Evolutionary conservation across 2,797 vertebrate genomes (phyloP).

Genomic region (Benthosema pterotum): DNA sequence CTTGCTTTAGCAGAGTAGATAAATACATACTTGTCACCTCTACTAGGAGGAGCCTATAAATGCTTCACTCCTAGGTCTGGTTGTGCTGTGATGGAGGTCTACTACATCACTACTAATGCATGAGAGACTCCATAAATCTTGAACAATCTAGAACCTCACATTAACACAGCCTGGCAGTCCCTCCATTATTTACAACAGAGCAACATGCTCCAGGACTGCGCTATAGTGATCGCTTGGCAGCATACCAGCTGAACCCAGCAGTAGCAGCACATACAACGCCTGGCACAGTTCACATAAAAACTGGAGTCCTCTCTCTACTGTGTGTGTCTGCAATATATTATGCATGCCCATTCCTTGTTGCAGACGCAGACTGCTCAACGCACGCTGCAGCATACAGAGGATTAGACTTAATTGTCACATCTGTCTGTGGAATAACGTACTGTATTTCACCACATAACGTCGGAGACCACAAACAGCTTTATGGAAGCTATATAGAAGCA

Average conservation of each 20-base stretch:
- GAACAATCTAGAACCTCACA: slow-evolving; percentile 31
- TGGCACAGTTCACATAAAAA: slow-evolving; percentile 20
- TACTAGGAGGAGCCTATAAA: slow-evolving; percentile 59
- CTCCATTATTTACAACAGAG: slow-evolving; percentile 33
- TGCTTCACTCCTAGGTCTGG: slow-evolving; percentile 38
- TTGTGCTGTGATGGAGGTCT: slow-evolving; percentile 31
- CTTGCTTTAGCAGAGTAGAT: slow-evolving; percentile 32
- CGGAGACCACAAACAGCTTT: background rate
- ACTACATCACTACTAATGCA: slow-evolving; percentile 50
- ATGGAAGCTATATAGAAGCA: background rate
- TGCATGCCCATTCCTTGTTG: slow-evolving; percentile 9
- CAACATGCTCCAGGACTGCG: slow-evolving; percentile 15
- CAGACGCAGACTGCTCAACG: slow-evolving; percentile 8
- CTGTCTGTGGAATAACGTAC: background rate
- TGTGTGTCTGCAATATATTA: slow-evolving; percentile 11
- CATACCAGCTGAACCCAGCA: slow-evolving; percentile 29
- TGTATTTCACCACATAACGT: background rate
- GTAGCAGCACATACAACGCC: slow-evolving; percentile 25
- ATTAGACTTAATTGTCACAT: background rate
- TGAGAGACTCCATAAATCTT: slow-evolving; percentile 34
- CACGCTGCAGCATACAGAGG: slow-evolving; percentile 6
- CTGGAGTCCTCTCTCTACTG: background rate
- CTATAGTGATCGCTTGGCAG: slow-evolving; percentile 19
- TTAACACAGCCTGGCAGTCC: slow-evolving; percentile 38
- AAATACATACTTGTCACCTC: slow-evolving; percentile 40